Evolutionary conservation across 1,140 invertebrate genomes (phyloP).

Genomic region (Ditylenchus dipsaci): DNA sequence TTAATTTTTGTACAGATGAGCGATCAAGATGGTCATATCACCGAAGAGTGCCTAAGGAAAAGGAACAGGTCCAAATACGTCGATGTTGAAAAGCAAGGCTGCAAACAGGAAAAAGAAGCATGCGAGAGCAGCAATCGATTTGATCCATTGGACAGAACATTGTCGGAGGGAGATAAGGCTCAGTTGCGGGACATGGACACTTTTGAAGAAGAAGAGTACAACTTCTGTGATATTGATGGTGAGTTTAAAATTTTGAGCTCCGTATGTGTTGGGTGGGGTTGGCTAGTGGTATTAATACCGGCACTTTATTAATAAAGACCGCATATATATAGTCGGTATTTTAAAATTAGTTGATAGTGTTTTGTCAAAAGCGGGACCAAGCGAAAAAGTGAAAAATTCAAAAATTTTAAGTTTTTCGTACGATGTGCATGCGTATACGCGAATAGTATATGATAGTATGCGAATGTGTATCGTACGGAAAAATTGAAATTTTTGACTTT

Average conservation of each 20-base stretch:
- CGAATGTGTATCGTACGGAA: too few species aligned
- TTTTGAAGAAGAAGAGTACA: conserved; percentile 49
- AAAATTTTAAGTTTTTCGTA: too few species aligned
- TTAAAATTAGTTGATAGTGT: too few species aligned
- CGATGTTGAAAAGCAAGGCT: background rate
- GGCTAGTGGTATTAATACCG: too few species aligned
- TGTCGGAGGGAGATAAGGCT: conserved; percentile 42
- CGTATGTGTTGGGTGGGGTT: background rate
- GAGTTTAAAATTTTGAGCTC: background rate
- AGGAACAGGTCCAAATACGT: background rate
- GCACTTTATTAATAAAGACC: too few species aligned
- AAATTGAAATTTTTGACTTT: too few species aligned
- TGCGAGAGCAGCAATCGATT: conserved; percentile 48
- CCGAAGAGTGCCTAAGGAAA: background rate
- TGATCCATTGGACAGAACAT: conserved; percentile 52
- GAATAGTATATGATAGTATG: too few species aligned
- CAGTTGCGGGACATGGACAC: conserved; percentile 53
- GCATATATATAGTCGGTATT: too few species aligned
- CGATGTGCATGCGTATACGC: too few species aligned
- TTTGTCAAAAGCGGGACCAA: too few species aligned
- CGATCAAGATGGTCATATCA: background rate
- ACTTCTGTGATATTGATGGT: conserved; percentile 58
- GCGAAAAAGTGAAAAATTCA: too few species aligned
- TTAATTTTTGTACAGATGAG: conserved; percentile 8
- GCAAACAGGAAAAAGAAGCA: background rate